Evolutionary conservation across 2,888 invertebrate species (phyloP).

Genomic region (Lithosia quadra): DNA sequence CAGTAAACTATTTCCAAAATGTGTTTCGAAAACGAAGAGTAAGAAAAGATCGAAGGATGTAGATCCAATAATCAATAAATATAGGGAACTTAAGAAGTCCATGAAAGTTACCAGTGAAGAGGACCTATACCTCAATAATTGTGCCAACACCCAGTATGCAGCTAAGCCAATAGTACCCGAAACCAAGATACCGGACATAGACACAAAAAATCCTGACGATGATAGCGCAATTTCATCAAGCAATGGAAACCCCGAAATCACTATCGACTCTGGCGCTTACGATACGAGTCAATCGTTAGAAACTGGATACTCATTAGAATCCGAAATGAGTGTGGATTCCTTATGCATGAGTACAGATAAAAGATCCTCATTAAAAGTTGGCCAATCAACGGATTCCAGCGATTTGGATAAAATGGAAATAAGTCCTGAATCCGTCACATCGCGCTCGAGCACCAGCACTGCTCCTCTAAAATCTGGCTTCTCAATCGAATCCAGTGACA

Average conservation of each 20-base stretch:
- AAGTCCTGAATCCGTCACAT: conserved; percentile 83
- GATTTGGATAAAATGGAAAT: conserved; percentile 88
- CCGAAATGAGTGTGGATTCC: conserved; percentile 87
- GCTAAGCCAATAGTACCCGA: conserved; percentile 71
- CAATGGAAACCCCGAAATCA: conserved; percentile 84
- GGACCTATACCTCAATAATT: conserved; percentile 80
- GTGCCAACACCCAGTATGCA: conserved; percentile 79
- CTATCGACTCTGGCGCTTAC: conserved; percentile 81
- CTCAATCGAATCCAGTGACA: conserved; percentile 89
- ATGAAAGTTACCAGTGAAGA: conserved; percentile 82
- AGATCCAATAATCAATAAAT: conserved; percentile 83
- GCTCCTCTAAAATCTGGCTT: conserved; percentile 86
- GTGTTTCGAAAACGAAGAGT: conserved; percentile 82
- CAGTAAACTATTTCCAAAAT: conserved; percentile 82
- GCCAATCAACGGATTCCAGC: conserved; percentile 90
- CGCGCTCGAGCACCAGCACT: conserved; percentile 83
- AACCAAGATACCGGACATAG: conserved; percentile 70
- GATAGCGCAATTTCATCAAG: conserved; percentile 82
- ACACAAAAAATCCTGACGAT: conserved; percentile 81
- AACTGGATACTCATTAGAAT: conserved; percentile 84
- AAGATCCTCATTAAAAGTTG: conserved; percentile 87
- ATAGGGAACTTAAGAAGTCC: conserved; percentile 79
- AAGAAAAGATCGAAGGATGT: conserved; percentile 83
- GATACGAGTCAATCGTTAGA: conserved; percentile 84
- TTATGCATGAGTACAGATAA: conserved; percentile 86